Evolutionary conservation across 1,140 invertebrate species (phyloP), one percentile per base, ranked within the genome.

Genomic region (Cyclina sinensis): DNA sequence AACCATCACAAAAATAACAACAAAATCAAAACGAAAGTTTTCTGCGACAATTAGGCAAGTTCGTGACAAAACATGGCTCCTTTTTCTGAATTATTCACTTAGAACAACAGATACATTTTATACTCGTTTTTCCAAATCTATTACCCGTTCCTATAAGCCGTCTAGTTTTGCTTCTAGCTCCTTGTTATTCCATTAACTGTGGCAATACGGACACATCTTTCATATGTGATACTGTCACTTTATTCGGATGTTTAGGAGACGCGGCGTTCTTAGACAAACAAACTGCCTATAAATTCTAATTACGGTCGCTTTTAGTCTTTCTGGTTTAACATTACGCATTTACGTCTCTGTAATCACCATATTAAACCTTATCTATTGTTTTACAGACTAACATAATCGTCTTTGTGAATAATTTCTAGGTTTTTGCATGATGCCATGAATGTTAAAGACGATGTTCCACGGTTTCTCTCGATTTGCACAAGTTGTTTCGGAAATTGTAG

Each of bases 371-470:
- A 57, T 57, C 70, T 86, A 62, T 62, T 76, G 84, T 86, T 86
- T 86, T 74, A 59, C 57, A 86, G 70, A 76, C 70, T 16, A 11
- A 43, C 24, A 78, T 57, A 78, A 76, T 76, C 46, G 54, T 43
- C 51, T 51, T 37, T n/a, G 24, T 86, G 84, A 86, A 86, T 86
- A 76, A 86, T 76, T 62, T 68, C 84, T 39, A 37, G 74, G 24
- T 24, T 87, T 65, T 79, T 65, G 54, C 73, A 78, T 87, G 85
- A 80, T 87, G n/a, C 46, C 65, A 18, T 73, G 68, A 73, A 84
- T 84, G 82, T 73, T 73, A 84, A 79, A 87, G 57, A 87, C 30
- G 85, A 70, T 80, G 80, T 87, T 87, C 74, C 76, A 80, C 57
- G 74, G 46, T 51, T 87, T 70, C 70, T 35, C 59, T 65, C 57